phyloP scores from a whole-genome alignment of 2,797 vertebrate genomes.

The Notolabrus celidotus region DNA sequence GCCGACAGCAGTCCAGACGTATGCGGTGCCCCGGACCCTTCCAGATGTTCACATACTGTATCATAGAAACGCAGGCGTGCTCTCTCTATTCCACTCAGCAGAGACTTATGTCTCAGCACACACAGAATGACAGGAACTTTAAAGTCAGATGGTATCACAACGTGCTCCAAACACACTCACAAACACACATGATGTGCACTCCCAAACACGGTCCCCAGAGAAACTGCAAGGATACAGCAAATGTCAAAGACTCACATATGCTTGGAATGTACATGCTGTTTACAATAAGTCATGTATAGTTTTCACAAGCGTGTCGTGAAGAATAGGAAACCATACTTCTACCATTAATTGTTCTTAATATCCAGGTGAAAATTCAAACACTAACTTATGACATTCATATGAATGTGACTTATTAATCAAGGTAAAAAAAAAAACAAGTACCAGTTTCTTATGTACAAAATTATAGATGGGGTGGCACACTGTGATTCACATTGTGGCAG shows the following conservation, averaged over 20 bases:
- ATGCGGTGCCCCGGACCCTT: constrained; percentile 22
- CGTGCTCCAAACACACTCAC: constrained; percentile 20
- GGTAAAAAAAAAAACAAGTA: too few relatives aligned
- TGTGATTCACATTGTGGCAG: too few relatives aligned
- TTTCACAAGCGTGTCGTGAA: not conserved
- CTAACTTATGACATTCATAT: too few relatives aligned
- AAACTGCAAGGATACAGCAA: not conserved
- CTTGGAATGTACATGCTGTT: constrained; percentile 1
- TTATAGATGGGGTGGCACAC: too few relatives aligned
- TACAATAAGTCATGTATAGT: not conserved
- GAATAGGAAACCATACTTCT: not conserved
- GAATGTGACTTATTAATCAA: too few relatives aligned
- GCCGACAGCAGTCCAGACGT: constrained; percentile 48
- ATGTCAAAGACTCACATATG: not conserved
- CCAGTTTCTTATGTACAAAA: too few relatives aligned
- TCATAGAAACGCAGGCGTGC: constrained; percentile 29
- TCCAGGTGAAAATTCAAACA: too few relatives aligned
- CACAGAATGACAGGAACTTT: constrained; percentile 67
- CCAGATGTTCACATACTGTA: constrained; percentile 62
- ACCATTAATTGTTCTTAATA: too few relatives aligned
- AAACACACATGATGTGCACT: not conserved
- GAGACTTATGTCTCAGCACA: constrained; percentile 56
- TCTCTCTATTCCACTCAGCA: constrained; percentile 43
- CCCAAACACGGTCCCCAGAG: not conserved
- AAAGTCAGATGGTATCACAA: constrained; percentile 56